Percentiles rank a stretch among this genome's conserved stretches.
These are phyloP conservation scores for Aegypius monachus DNA, from an alignment of 2,113 vertebrate species.

Conservation along the genomic window DNA sequence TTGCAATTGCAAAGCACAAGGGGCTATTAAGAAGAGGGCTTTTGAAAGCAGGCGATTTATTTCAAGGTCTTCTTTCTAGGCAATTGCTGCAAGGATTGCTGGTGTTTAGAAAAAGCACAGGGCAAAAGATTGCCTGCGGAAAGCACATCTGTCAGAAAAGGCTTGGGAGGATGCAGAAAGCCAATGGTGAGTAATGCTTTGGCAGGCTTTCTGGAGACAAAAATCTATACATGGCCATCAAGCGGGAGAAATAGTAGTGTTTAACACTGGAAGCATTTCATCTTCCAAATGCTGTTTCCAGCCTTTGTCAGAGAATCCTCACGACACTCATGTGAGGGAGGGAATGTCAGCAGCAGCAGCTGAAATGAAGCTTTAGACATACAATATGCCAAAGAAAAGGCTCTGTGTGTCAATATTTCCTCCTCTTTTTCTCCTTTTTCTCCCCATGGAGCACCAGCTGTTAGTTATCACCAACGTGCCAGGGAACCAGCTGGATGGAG, in stretches of 20 bases:
- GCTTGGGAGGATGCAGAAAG: not conserved
- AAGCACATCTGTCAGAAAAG: not conserved
- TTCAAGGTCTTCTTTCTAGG: not conserved
- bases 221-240: not conserved
- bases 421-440: not conserved
- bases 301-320: conserved; percentile 15
- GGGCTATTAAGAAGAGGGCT: not conserved
- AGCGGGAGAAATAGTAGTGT: not conserved
- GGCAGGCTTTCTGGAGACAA: not conserved
- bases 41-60: not conserved
- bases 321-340: not conserved
- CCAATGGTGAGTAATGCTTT: not conserved
- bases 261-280: conserved; percentile 23
- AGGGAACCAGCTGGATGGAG: not conserved
- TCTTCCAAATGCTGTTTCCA: not conserved
- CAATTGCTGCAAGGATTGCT: not conserved
- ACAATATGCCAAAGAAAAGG: not conserved
- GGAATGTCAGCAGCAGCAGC: conserved; percentile 14
- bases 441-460: not conserved
- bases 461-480: not conserved
- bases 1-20: not conserved
- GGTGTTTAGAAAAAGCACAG: not conserved
- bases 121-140: not conserved
- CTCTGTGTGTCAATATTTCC: not conserved
- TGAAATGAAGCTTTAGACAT: not conserved